Evolutionary conservation across 2,113 vertebrate species (phyloP), one percentile per base, ranked within the genome.

Genomic region (Peromyscus polionotus): DNA sequence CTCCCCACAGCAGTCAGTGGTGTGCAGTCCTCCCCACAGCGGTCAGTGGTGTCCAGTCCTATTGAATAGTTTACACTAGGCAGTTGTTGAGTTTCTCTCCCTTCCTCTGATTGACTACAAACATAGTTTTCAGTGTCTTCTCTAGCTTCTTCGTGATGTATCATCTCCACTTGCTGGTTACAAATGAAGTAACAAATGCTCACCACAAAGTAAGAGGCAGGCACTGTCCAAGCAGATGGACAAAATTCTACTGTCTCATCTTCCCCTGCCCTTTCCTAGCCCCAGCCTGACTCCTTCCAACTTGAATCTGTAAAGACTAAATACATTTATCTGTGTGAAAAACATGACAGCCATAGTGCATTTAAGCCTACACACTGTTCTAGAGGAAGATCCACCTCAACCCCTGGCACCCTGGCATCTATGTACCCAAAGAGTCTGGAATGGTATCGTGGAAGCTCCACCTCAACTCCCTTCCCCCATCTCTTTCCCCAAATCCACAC

Each of bases 81-180:
- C 22, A 9, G 72, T 28, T 36, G 42, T n/a, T 92, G 42, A 65
- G 76, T 90, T 73, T 79, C 93, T 88, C 54, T 16, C 68, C 42
- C 51, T 91, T 90, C 65, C 88, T 85, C 75, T 76, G 61, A 76
- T 31, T 70, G 6, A 68, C 59, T 54, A 85, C 88, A 88, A 90
- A 90, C 1, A 24, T 91, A 83, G 28, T 24, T 57, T 83, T 73
- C 70, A 51, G 76, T 77, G 28, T 33, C 28, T 51, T 3, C 51
- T 77, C 76, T 51, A 51, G 76, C 31, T 51, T 6, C 28, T 12
- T 54, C 12, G 3, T 5, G 8, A 54, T 33, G 33, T 33, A 33
- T 36, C 76, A 51, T 54, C 48, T 19, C 28, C 76, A 54, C 33
- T 86, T 14, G 63, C 36, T 76, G 84, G 39, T 75, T 65, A 88